phyloP scores from a whole-genome alignment of 2,797 vertebrate genomes.

The Oreochromis mossambicus region DNA sequence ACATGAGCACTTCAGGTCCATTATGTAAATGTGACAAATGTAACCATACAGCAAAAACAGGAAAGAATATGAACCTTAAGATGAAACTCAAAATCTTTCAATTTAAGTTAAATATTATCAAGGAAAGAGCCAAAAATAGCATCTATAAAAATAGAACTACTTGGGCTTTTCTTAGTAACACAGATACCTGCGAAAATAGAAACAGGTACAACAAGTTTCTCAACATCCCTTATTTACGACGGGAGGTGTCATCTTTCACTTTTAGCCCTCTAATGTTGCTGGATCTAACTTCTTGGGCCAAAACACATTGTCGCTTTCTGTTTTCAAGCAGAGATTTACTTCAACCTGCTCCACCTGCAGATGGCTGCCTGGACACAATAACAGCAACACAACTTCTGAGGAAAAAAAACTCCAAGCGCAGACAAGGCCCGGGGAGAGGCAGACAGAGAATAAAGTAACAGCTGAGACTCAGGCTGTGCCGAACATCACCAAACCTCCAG shows the following conservation, averaged over 20 bases:
- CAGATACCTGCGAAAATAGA: background rate
- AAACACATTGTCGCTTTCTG: constrained; percentile 7
- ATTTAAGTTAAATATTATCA: background rate
- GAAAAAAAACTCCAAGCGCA: constrained; percentile 55
- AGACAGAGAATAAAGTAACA: constrained; percentile 73
- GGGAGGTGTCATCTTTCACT: background rate
- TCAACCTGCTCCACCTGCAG: constrained; percentile 64
- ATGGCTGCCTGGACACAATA: constrained; percentile 63
- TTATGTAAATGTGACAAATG: background rate
- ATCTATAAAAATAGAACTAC: background rate
- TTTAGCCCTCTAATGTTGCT: background rate
- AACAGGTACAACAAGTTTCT: background rate
- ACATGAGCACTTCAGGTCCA: background rate
- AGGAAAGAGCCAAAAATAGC: background rate
- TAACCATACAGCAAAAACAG: background rate
- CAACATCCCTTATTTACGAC: background rate
- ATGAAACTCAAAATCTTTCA: background rate
- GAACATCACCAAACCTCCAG: constrained; percentile 75
- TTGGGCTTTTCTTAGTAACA: background rate
- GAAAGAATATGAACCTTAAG: background rate
- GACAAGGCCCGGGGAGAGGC: constrained; percentile 64
- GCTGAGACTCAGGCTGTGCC: constrained; percentile 75
- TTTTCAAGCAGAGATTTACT: constrained; percentile 27
- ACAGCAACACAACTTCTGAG: constrained; percentile 57
- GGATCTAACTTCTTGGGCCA: background rate